These are phyloP conservation scores for Neuroscelio doddi DNA, from an alignment of 2,888 invertebrate genomes.

Conservation along the genomic window DNA sequence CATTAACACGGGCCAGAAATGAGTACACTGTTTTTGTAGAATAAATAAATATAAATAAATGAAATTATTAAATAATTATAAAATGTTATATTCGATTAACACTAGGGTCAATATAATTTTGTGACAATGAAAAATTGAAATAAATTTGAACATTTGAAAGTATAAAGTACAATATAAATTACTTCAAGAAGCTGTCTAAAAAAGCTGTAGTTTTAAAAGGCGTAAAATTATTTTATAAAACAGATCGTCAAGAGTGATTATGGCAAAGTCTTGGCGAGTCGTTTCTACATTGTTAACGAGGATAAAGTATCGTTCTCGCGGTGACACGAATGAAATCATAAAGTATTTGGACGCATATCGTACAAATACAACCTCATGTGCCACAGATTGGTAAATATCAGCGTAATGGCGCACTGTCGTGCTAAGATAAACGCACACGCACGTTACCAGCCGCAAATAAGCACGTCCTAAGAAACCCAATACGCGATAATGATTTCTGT, in stretches of 20 bases:
- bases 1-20: too few species aligned
- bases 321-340: conserved; percentile 37
- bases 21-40: too few species aligned
- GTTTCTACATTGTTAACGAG: conserved; percentile 32
- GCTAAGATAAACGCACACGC: conserved; percentile 37
- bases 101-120: too few species aligned
- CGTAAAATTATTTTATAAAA: neutral
- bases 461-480: conserved; percentile 21
- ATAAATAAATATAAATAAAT: too few species aligned
- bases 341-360: conserved; percentile 34
- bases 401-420: conserved; percentile 20
- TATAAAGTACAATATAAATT: too few species aligned
- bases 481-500: conserved; percentile 27
- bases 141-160: too few species aligned
- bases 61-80: too few species aligned
- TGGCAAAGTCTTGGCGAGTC: conserved; percentile 17
- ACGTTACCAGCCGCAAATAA: conserved; percentile 29
- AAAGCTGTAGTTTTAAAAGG: neutral
- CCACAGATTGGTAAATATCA: conserved; percentile 34
- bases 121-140: too few species aligned
- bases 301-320: conserved; percentile 11
- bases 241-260: conserved; percentile 5
- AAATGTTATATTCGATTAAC: too few species aligned
- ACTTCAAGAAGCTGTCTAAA: too few species aligned
- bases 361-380: conserved; percentile 26